Conservation (phyloP, 2,113 vertebrate species). For the Cricetomys ansorgei region DNA sequence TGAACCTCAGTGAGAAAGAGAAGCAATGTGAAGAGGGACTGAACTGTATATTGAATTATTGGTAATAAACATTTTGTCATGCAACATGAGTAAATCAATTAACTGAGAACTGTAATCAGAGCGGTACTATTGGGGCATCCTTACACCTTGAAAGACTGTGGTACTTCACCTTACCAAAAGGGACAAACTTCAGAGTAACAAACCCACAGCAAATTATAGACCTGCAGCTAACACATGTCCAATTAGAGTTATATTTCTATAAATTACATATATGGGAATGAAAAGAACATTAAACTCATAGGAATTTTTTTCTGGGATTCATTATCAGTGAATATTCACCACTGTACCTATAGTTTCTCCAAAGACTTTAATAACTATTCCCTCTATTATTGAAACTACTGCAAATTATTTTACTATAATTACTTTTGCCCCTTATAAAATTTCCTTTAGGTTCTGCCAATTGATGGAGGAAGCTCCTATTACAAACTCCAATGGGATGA, state of each 20-base stretch:
- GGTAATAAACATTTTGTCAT: conserved; percentile 84
- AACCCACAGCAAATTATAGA: conserved; percentile 82
- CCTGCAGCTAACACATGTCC: conserved; percentile 71
- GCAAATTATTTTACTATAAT: conserved; percentile 89
- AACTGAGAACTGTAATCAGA: conserved; percentile 81
- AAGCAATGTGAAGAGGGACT: conserved; percentile 80
- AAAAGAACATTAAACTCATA: conserved; percentile 87
- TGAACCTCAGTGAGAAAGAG: conserved; percentile 81
- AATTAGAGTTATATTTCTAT: conserved; percentile 69
- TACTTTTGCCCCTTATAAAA: conserved; percentile 88
- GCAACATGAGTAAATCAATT: conserved; percentile 86
- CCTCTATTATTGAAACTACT: conserved; percentile 91
- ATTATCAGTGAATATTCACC: conserved; percentile 89
- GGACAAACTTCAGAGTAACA: conserved; percentile 77
- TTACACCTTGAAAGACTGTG: conserved; percentile 75
- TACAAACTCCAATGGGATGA: conserved; percentile 94
- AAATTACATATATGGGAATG: conserved; percentile 85
- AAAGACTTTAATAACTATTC: conserved; percentile 93
- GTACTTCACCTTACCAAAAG: conserved; percentile 81
- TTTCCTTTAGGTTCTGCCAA: conserved; percentile 92
- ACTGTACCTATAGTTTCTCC: conserved; percentile 92
- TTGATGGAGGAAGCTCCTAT: conserved; percentile 91
- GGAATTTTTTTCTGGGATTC: conserved; percentile 85
- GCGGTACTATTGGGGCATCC: conserved; percentile 73
- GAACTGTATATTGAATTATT: conserved; percentile 78